A percentile compares a stretch with the other conserved stretches of the same genome.
phyloP scores from a whole-genome alignment of 2,888 invertebrate species.

The Aphelenchoides bicaudatus region DNA sequence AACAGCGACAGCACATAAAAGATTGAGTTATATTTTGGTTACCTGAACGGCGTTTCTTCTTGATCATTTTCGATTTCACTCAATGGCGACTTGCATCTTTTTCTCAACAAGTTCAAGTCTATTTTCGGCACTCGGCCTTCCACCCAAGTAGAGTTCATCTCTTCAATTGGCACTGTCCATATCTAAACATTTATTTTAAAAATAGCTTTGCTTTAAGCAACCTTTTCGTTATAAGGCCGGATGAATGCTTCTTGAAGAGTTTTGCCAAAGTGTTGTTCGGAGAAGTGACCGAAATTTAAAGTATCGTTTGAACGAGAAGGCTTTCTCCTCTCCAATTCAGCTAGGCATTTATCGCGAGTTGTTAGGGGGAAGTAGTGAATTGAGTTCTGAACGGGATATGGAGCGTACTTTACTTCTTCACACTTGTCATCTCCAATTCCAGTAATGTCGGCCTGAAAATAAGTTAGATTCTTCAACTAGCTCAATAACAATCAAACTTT shows the following conservation, averaged over 20 bases:
- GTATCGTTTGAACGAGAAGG: slow-evolving; percentile 14
- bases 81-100: slow-evolving; percentile 19
- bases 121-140: slow-evolving; percentile 44
- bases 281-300: slow-evolving; percentile 45
- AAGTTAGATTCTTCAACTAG: too few species aligned
- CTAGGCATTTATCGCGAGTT: slow-evolving; percentile 32
- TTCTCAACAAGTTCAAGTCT: slow-evolving; percentile 28
- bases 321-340: slow-evolving; percentile 32
- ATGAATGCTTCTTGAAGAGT: slow-evolving; percentile 48
- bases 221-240: slow-evolving; percentile 54
- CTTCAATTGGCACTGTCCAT: slow-evolving; percentile 41
- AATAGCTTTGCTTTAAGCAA: slow-evolving; percentile 17
- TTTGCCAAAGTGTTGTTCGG: slow-evolving; percentile 40
- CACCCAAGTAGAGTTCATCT: slow-evolving; percentile 43
- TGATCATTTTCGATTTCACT: slow-evolving; percentile 22
- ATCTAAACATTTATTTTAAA: slow-evolving; percentile 34
- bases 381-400: slow-evolving; percentile 41
- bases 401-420: slow-evolving; percentile 31
- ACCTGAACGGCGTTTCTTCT: slow-evolving; percentile 3
- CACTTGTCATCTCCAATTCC: slow-evolving; percentile 28
- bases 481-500: slow-evolving; percentile 28
- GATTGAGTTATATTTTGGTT: too few species aligned
- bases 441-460: slow-evolving; percentile 37
- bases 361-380: slow-evolving; percentile 39
- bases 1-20: slow-evolving; percentile 19